Percentiles rank a stretch among this genome's conserved stretches.
Conservation (phyloP, 2,113 vertebrate species). For the Lycaon pictus region DNA sequence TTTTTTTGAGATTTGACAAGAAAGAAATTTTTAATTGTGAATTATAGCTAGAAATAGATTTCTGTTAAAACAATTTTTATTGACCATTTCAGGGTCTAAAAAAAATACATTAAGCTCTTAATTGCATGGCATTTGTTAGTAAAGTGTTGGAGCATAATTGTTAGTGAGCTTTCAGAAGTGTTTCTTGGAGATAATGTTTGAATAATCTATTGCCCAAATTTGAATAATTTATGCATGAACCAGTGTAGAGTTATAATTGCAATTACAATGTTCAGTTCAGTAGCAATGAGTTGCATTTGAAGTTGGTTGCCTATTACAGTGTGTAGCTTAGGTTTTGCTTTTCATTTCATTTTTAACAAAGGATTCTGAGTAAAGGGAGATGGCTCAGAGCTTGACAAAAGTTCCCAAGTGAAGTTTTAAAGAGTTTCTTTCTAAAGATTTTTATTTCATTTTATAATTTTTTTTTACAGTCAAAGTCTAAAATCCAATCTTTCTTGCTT, state of each 20-base stretch:
- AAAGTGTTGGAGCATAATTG: conserved; percentile 72
- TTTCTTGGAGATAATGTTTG: conserved; percentile 88
- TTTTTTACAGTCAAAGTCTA: conserved; percentile 78
- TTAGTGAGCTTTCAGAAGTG: conserved; percentile 85
- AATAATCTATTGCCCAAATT: conserved; percentile 88
- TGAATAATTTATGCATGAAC: conserved; percentile 90
- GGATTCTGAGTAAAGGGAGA: conserved; percentile 78
- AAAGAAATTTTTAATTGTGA: conserved; percentile 57
- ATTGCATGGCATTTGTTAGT: conserved; percentile 79
- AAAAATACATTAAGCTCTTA: conserved; percentile 72
- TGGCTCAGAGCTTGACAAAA: conserved; percentile 82
- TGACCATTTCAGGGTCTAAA: conserved; percentile 61
- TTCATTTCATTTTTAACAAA: conserved; percentile 84
- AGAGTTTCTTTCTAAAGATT: conserved; percentile 75
- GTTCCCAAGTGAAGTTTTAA: conserved; percentile 83
- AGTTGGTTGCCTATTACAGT: conserved; percentile 81
- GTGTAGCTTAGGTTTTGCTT: conserved; percentile 73
- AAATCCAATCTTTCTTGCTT: conserved; percentile 87
- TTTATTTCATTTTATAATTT: conserved; percentile 75
- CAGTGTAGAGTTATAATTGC: conserved; percentile 85
- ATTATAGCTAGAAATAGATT: conserved; percentile 60
- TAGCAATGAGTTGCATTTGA: conserved; percentile 81
- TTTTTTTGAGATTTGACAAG: conserved; percentile 53
- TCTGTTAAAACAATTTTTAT: conserved; percentile 74
- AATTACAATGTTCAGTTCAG: conserved; percentile 85